Base-by-base conservation (phyloP, 2,113 vertebrate genomes). In the Takifugu bimaculatus region DNA sequence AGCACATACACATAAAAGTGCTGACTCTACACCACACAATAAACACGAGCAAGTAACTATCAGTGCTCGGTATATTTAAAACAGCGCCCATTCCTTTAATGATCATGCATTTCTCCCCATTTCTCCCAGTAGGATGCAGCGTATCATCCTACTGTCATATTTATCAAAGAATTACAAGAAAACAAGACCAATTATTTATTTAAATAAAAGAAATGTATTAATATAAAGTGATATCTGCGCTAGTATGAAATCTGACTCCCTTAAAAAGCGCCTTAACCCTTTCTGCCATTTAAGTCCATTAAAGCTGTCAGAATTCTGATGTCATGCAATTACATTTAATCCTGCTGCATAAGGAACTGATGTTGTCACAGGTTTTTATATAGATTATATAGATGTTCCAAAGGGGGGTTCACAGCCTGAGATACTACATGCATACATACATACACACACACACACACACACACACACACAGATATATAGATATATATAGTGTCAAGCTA, bases 321-420 rank as follows among this genome's bases (percentile, higher is more conserved):
- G 90, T 90, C 92, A 93, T 77, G 83, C 91, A 93, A 92, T 95
- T 97, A 93, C 93, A 89, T 94, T 96, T 97, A 96, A 96, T 98
- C 94, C 92, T 84, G 89, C 90, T 94, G 92, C 91, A 68, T 91
- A 90, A 93, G 92, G 92, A 94, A 94, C 94, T 93, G 78, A 91
- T 93, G 95, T 94, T 89, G 93, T 95, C 81, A 81, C 86, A 85
- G 88, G 93, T 94, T 95, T 94, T 92, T 90, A 91, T 95, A 95
- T 95, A 94, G 94, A 93, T 96, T 93, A 94, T 93, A 95, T 93
- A 92, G 92, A 95, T 94, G 88, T 91, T 92, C 87, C 82, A 78
- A 83, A 6, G 27, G 82, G 71, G 78, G 72, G 64, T 93, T 95
- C 92, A 92, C 94, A 93, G 93, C 91, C 92, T 92, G 91, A 94